Conservation (phyloP, 1,140 invertebrate species). For the Heliconius eleuchia region DNA sequence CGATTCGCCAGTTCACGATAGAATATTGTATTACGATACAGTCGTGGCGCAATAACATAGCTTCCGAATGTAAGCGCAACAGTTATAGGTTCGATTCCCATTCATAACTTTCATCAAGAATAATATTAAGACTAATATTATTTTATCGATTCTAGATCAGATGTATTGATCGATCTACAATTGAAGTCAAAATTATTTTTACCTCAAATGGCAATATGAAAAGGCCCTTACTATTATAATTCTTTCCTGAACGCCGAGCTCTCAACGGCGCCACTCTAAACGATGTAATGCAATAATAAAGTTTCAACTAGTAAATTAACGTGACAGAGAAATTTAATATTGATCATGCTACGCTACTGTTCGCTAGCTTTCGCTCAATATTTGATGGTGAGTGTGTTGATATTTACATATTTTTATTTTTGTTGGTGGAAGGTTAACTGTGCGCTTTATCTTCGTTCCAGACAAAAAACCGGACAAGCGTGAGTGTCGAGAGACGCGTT, state of each 20-base stretch:
- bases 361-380: not conserved
- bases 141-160: not conserved
- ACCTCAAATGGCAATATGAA: not conserved
- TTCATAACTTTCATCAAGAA: no score
- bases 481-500: no score
- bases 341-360: not conserved
- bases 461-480: no score
- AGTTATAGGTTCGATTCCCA: no score
- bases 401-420: not conserved
- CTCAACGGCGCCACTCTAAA: conserved; percentile 1
- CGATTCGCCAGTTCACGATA: no score
- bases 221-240: not conserved
- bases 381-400: not conserved
- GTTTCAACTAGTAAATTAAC: conserved; percentile 7
- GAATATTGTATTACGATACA: no score
- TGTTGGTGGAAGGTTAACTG: no score
- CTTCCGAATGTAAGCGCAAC: no score
- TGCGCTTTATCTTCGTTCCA: no score
- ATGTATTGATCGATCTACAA: not conserved
- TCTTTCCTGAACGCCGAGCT: not conserved
- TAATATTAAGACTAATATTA: no score
- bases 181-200: no score
- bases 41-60: no score
- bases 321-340: conserved; percentile 11
- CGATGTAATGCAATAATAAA: conserved; percentile 9